phyloP scores from a whole-genome alignment of 2,113 vertebrate genomes.

The Orientallactaga bullata region DNA sequence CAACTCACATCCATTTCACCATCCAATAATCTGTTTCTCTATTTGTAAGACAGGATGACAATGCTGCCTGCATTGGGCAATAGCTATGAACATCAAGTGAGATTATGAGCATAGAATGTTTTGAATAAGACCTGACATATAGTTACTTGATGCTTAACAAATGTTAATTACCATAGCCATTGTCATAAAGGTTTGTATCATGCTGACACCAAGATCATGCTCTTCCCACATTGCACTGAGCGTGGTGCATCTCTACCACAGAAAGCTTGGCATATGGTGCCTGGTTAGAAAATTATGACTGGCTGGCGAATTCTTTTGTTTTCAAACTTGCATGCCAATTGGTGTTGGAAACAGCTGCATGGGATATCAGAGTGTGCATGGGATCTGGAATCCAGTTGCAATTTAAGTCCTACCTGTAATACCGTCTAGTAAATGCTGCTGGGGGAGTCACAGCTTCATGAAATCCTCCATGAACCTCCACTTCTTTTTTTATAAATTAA shows the following conservation, averaged over 20 bases:
- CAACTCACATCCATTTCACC: background rate
- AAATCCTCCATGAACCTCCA: no score
- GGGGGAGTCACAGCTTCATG: background rate
- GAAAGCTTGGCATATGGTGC: background rate
- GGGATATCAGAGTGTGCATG: fast-evolving
- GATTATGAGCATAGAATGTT: background rate
- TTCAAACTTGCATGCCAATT: background rate
- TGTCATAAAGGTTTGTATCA: background rate
- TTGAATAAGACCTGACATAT: background rate
- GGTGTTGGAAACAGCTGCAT: background rate
- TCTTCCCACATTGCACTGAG: background rate
- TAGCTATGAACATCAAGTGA: background rate
- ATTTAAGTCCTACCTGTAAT: background rate
- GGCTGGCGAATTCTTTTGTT: background rate
- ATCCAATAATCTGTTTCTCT: background rate
- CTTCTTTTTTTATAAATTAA: no score
- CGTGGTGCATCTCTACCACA: background rate
- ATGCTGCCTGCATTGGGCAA: background rate
- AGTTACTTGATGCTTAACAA: background rate
- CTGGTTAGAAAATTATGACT: background rate
- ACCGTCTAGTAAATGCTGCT: background rate
- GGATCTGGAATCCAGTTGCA: background rate
- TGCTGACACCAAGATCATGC: background rate
- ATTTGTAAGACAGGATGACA: background rate
- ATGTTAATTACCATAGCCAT: background rate